Conservation (phyloP, 37 sponge, comb jelly and placozoan genomes). For the Tethya wilhelma region DNA sequence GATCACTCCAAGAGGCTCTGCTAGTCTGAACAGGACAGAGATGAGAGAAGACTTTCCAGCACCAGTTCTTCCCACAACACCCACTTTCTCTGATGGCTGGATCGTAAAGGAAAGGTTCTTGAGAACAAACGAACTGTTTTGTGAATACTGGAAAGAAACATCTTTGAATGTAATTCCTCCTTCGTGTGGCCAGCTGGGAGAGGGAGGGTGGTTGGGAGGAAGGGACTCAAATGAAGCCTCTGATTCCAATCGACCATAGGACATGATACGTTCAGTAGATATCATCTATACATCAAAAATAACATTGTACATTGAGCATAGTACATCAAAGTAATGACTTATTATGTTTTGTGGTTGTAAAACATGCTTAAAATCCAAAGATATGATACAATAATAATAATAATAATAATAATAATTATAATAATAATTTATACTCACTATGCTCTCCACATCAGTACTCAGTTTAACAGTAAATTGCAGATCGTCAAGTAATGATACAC, state of each 20-base stretch:
- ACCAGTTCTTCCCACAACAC: slow-evolving; percentile 93
- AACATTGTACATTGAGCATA: no score
- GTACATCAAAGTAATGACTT: no score
- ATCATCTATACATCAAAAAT: slow-evolving; percentile 70
- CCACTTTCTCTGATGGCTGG: slow-evolving; percentile 75
- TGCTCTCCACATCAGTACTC: slow-evolving; percentile 85
- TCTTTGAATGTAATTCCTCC: slow-evolving; percentile 50
- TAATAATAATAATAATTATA: no score
- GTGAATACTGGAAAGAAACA: slow-evolving; percentile 48
- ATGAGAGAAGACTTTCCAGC: slow-evolving; percentile 93
- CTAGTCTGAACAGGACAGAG: slow-evolving; percentile 85
- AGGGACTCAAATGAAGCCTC: slow-evolving; percentile 55
- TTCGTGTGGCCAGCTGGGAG: slow-evolving; percentile 61
- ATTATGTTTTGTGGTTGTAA: no score
- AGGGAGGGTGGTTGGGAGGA: slow-evolving; percentile 34
- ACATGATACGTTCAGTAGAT: slow-evolving; percentile 78
- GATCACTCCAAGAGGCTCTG: slow-evolving; percentile 80
- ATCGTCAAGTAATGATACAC: slow-evolving; percentile 67
- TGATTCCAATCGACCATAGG: slow-evolving; percentile 45
- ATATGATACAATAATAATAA: no score
- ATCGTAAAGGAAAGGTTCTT: slow-evolving; percentile 56
- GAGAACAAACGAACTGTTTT: slow-evolving; percentile 49
- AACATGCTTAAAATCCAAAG: no score
- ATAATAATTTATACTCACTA: slow-evolving; percentile 60
- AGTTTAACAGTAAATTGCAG: slow-evolving; percentile 77